Conservation (phyloP, 2,113 vertebrate species). For the Seriola quinqueradiata region DNA sequence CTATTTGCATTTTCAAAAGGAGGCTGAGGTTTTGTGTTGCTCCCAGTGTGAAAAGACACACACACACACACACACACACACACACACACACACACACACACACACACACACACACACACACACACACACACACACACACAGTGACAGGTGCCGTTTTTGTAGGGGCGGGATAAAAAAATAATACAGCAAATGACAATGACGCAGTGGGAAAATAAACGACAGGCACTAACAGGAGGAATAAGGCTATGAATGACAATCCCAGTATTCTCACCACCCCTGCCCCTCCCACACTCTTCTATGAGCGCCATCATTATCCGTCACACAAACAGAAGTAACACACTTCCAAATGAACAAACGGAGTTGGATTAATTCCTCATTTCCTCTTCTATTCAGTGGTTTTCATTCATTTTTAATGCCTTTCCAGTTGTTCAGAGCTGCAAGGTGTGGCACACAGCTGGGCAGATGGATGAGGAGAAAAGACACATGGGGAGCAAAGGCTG, state of each 20-base stretch:
- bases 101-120: constrained; percentile 20
- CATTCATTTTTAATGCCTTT: constrained; percentile 66
- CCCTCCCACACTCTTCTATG: constrained; percentile 51
- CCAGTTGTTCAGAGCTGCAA: constrained; percentile 52
- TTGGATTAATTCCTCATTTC: constrained; percentile 61
- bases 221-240: constrained; percentile 46
- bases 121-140: constrained; percentile 21
- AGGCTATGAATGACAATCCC: constrained; percentile 70
- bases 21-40: constrained; percentile 57
- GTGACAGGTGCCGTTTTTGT: constrained; percentile 60
- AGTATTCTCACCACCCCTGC: constrained; percentile 28
- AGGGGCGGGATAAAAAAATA: constrained; percentile 20
- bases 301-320: constrained; percentile 64
- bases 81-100: constrained; percentile 28
- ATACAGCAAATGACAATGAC: constrained; percentile 62
- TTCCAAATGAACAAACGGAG: constrained; percentile 46
- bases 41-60: constrained; percentile 38
- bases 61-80: constrained; percentile 23
- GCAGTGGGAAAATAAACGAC: constrained; percentile 57
- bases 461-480: constrained; percentile 48
- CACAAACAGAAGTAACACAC: constrained; percentile 46
- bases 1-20: constrained; percentile 79
- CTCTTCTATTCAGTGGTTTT: constrained; percentile 39
- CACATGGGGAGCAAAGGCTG: constrained; percentile 37
- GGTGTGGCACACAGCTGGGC: constrained; percentile 68